Percentiles rank a stretch among this genome's conserved stretches.
Conservation (phyloP, 2,797 vertebrate genomes). For the Anguilla pacifica region DNA sequence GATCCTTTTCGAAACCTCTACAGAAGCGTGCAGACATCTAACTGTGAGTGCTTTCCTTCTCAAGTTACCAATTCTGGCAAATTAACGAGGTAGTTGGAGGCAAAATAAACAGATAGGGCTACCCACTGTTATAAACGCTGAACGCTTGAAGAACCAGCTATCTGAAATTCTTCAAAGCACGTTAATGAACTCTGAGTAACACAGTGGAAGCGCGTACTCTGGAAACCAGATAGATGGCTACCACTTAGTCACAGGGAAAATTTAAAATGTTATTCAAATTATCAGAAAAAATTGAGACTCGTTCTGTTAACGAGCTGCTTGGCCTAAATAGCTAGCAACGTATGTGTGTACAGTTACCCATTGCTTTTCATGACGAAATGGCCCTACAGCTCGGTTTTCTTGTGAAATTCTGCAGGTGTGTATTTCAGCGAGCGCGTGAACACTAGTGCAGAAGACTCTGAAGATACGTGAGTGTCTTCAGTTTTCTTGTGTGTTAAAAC, state of each 20-base stretch:
- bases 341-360: not conserved
- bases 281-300: not conserved
- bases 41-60: slow-evolving; percentile 52
- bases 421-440: slow-evolving; percentile 56
- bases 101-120: too few relatives aligned
- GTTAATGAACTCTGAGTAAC: not conserved
- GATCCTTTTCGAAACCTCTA: slow-evolving; percentile 58
- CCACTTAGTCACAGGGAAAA: not conserved
- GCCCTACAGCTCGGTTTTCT: not conserved
- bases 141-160: not conserved
- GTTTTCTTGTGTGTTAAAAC: not conserved
- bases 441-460: slow-evolving; percentile 55
- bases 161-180: not conserved
- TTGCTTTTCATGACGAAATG: not conserved
- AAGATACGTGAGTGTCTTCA: slow-evolving; percentile 67
- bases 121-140: not conserved
- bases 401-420: slow-evolving; percentile 53
- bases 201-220: not conserved
- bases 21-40: slow-evolving; percentile 69
- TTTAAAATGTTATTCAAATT: not conserved
- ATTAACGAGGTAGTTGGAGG: not conserved
- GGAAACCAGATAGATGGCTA: not conserved
- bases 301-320: not conserved
- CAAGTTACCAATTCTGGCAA: not conserved
- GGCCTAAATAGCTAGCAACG: not conserved